Evolutionary conservation across 2,797 vertebrate species (phyloP).

Genomic region (Xerus rutilus): DNA sequence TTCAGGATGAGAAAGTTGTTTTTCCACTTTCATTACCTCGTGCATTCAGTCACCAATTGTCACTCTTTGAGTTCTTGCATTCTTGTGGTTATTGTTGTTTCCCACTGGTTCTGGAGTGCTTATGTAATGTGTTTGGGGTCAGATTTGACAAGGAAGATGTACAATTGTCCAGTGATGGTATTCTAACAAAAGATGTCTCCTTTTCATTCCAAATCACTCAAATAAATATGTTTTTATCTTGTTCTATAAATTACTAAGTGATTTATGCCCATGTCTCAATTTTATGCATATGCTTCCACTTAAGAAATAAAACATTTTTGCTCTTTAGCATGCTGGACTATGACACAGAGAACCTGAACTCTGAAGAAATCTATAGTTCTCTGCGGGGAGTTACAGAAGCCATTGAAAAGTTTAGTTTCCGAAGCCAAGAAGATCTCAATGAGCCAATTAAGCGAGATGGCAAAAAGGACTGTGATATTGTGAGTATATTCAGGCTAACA

Average conservation of each 20-base stretch:
- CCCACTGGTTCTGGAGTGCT: constrained; percentile 32
- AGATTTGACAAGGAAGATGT: constrained; percentile 36
- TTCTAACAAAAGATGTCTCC: constrained; percentile 63
- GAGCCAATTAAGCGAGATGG: constrained; percentile 95
- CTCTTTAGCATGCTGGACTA: constrained; percentile 96
- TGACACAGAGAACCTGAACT: constrained; percentile 99
- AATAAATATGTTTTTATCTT: constrained; percentile 44
- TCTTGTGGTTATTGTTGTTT: constrained; percentile 64
- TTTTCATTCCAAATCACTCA: constrained; percentile 72
- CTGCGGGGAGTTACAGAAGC: constrained; percentile 98
- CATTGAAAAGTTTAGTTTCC: constrained; percentile 98
- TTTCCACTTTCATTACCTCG: constrained; percentile 67
- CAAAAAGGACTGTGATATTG: constrained; percentile 95
- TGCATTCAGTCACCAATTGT: constrained; percentile 65
- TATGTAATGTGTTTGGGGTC: constrained; percentile 46
- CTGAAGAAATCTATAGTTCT: constrained; percentile 99
- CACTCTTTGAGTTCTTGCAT: constrained; percentile 72
- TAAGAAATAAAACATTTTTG: constrained; percentile 83
- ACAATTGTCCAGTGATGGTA: neutral
- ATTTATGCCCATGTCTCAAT: constrained; percentile 47
- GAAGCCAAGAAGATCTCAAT: constrained; percentile 98
- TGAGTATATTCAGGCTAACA: constrained; percentile 86
- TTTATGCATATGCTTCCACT: constrained; percentile 58
- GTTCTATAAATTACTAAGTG: constrained; percentile 63
- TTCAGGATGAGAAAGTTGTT: constrained; percentile 60